phyloP scores from a whole-genome alignment of 1,140 invertebrate genomes.

The Laupala kohalensis region DNA sequence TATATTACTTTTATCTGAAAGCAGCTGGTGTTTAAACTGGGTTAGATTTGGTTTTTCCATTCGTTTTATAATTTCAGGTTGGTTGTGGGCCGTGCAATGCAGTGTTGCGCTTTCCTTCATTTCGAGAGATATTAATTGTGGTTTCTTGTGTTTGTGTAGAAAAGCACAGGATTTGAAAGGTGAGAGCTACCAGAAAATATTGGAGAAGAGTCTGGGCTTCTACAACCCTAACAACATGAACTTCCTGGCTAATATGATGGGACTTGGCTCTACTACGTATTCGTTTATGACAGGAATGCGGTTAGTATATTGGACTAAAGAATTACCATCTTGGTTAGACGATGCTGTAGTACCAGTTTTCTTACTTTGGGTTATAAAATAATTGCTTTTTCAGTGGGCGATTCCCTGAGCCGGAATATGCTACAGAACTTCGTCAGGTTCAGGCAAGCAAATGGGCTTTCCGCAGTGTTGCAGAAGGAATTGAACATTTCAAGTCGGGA shows the following conservation, averaged over 20 bases:
- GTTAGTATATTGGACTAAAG: slow-evolving; percentile 31
- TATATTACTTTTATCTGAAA: neutral
- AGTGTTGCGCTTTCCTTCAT: neutral
- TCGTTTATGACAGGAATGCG: slow-evolving; percentile 61
- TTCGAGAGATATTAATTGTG: neutral
- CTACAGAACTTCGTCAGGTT: slow-evolving; percentile 64
- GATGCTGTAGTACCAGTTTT: neutral
- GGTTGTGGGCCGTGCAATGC: neutral
- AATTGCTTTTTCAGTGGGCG: slow-evolving; percentile 40
- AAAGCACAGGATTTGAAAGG: slow-evolving; percentile 65
- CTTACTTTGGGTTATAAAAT: neutral
- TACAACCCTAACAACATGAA: slow-evolving; percentile 80
- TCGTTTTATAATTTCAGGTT: neutral
- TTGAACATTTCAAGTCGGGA: slow-evolving; percentile 83
- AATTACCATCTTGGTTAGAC: too few species aligned
- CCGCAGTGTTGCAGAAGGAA: slow-evolving; percentile 80
- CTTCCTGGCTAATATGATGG: slow-evolving; percentile 57
- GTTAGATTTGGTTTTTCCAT: neutral
- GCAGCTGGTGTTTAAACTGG: neutral
- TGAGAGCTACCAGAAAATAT: slow-evolving; percentile 67
- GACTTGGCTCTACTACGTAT: slow-evolving; percentile 51
- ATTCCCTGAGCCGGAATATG: slow-evolving; percentile 67
- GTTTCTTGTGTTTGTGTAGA: slow-evolving; percentile 31
- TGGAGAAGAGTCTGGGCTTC: slow-evolving; percentile 74
- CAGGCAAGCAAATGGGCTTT: slow-evolving; percentile 90